Base-by-base conservation (phyloP, 2,113 vertebrate genomes). In the Dipodomys merriami region DNA sequence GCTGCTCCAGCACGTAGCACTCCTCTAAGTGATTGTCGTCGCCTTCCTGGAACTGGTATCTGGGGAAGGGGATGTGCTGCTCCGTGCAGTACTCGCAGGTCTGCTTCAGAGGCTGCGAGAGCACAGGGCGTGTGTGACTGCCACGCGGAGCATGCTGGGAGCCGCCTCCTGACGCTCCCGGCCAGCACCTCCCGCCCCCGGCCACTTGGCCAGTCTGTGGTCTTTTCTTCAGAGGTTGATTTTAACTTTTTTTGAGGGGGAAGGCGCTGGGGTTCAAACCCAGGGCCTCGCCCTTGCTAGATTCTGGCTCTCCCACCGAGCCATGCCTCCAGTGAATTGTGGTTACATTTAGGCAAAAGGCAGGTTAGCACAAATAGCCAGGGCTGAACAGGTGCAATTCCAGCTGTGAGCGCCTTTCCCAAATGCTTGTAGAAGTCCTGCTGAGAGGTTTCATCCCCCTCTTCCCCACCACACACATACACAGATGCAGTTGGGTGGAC, bases 11-110 rank as follows among this genome's bases (percentile, higher is more conserved):
- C 88, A 97, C 68, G 89, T 98, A 98, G 62, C 98, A 98, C 91
- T 98, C 98, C 94, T 98, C 98, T 74, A 98, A 91, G 30, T 93
- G 78, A 0, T 97, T 90, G 2, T 96, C 97, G 5, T 98, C 95
- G 5, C 53, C 53, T 57, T 97, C 97, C 71, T 96, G 95, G 79
- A 98, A 88, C 13, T 97, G 73, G 0, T 97, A 97, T 60, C 86
- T 93, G 86, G 98, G 98, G 88, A 98, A 98, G 74, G 97, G 97
- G 88, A 98, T 98, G 86, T 98, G 97, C 94, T 98, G 98, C 44
- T 92, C 35, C 0, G 23, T 30, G 1, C 98, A 98, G 96, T 98
- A 98, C 88, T 98, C 91, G 9, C 98, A 98, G 62, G 98, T 98
- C 46, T 98, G 97, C 83, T 96, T 98, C 96, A 98, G 92, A 29